Conservation (phyloP, 1,140 invertebrate species). For the Scaptodrosophila lebanonensis region DNA sequence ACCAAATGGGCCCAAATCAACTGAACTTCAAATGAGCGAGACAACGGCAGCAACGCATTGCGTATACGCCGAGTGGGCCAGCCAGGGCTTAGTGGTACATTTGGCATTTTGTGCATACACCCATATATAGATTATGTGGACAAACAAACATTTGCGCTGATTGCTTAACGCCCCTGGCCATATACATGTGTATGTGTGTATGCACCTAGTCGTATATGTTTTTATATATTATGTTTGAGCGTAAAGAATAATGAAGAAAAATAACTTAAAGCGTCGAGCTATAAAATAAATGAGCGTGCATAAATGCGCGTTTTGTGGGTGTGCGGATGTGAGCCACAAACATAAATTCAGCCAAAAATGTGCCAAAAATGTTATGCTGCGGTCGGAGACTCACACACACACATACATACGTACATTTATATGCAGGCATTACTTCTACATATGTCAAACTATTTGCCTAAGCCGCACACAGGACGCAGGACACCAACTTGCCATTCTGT, state of each 20-base stretch:
- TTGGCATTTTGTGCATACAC: conserved; percentile 39
- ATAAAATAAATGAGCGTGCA: conserved; percentile 74
- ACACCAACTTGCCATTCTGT: too few species aligned
- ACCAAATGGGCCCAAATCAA: conserved; percentile 38
- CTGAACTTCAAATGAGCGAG: conserved; percentile 38
- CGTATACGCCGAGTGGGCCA: conserved; percentile 67
- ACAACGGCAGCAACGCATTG: conserved; percentile 22
- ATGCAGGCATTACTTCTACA: too few species aligned
- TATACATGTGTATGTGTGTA: neutral
- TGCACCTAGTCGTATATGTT: neutral
- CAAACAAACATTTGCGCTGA: conserved; percentile 72
- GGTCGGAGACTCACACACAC: neutral
- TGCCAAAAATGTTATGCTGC: conserved; percentile 15
- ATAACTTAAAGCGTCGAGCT: conserved; percentile 71
- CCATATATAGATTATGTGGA: conserved; percentile 51
- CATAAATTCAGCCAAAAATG: conserved; percentile 42
- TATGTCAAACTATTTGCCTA: conserved; percentile 12
- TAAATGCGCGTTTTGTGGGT: too few species aligned
- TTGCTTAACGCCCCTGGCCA: conserved; percentile 64
- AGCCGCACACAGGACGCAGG: too few species aligned
- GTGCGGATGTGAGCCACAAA: too few species aligned
- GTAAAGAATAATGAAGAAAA: conserved; percentile 74
- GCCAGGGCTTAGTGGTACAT: conserved; percentile 30
- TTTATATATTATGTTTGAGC: conserved; percentile 28
- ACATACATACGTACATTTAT: too few species aligned